Evolutionary conservation across 53 echinoderm and acorn worm genomes (phyloP), one percentile per base, ranked within the genome.

Genomic region (Echinometra lucunter): DNA sequence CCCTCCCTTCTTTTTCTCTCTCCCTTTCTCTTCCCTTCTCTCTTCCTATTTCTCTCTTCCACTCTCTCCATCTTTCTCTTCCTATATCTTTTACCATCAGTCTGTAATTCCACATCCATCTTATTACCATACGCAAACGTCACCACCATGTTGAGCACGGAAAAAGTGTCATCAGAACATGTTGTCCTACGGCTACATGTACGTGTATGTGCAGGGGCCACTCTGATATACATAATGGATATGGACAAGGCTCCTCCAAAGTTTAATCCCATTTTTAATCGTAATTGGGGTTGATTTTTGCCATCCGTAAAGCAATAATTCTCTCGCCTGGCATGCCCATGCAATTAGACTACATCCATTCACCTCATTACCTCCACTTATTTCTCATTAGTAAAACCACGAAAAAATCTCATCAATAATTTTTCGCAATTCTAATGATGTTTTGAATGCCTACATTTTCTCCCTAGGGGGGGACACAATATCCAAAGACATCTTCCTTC

Each of bases 91-190:
- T 88, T 55, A n/a, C 55, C 27, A 53, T 88, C 88, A 53, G 30
- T 53, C 88, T 56, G n/a, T 7, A 28, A 88, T 88, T 88, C 55
- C 17, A 28, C 88, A 28, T 56, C 56, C 88, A 78, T 78, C 78
- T 78, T 78, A 78, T 78, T 78, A 78, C 88, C 56, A 56, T 88
- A 88, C 88, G 55, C 88, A 49, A 88, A 55, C 88, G 45, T 88
- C 88, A 88, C 35, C 78, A 21, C 78, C 38, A 40, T 17, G 75
- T 18, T 78, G 78, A 4, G 1, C 1, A 38, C 21, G 23, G 42
- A 78, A 78, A 42, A 19, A 23, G 19, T 42, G 78, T 18, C 19
- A 78, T 38, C 7, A 4, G 78, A 78, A 35, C 15, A 38, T 42
- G 19, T 19, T 38, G 78, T 78, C 78, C 78, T 23, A n/a, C n/a